Conservation (phyloP, 2,888 invertebrate genomes). For the Eumerus sabulonum region DNA sequence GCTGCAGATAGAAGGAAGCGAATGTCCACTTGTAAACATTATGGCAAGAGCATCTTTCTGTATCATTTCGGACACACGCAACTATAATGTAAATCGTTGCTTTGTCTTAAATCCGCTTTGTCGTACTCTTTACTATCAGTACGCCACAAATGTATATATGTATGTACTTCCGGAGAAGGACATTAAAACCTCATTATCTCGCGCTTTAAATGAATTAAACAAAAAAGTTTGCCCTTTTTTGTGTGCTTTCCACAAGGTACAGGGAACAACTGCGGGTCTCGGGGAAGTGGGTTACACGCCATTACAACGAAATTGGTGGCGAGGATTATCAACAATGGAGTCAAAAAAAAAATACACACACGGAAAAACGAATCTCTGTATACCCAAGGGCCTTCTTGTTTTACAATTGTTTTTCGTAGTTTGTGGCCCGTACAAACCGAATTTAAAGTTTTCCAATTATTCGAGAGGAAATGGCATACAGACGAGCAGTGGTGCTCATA, state of each 20-base stretch:
- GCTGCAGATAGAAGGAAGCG: no score
- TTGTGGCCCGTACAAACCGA: constrained; percentile 36
- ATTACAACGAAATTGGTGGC: constrained; percentile 43
- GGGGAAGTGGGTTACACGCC: constrained; percentile 23
- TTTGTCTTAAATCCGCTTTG: constrained; percentile 24
- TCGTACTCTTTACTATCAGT: no score
- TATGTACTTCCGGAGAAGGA: constrained; percentile 34
- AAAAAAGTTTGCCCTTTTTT: constrained; percentile 40
- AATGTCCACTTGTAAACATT: no score
- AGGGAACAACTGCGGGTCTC: no score
- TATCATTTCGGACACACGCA: no score
- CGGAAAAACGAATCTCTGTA: not conserved
- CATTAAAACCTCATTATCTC: constrained; percentile 60
- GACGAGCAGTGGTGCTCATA: no score
- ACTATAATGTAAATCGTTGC: constrained; percentile 9
- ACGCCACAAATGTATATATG: constrained; percentile 18
- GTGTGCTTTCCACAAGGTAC: not conserved
- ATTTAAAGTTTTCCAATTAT: constrained; percentile 67
- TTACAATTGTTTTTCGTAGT: not conserved
- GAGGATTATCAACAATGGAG: not conserved
- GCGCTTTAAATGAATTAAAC: constrained; percentile 54
- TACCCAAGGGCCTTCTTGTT: no score
- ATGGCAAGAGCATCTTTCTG: no score
- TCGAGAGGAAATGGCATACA: constrained; percentile 18
- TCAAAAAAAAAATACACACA: constrained; percentile 17